phyloP scores from a whole-genome alignment of 2,888 invertebrate species.

The Rhamnusium bicolor region DNA sequence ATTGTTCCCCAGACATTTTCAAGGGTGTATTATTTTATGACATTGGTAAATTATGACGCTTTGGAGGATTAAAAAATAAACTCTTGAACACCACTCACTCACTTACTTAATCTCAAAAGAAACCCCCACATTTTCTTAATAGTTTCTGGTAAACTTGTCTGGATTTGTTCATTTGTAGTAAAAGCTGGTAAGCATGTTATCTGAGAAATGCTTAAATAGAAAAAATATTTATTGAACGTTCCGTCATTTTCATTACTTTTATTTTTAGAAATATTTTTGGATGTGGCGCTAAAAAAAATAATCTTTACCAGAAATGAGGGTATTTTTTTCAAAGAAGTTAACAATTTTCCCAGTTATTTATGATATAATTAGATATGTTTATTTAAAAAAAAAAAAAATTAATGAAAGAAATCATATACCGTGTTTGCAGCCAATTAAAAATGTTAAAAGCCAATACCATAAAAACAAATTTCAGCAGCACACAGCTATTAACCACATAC shows the following conservation, averaged over 20 bases:
- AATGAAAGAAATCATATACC: slow-evolving; percentile 28
- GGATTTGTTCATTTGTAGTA: slow-evolving; percentile 58
- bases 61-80: slow-evolving; percentile 24
- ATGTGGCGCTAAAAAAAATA: background rate
- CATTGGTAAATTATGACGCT: background rate
- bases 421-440: slow-evolving; percentile 46
- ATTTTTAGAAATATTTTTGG: background rate
- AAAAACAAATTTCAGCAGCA: slow-evolving; percentile 45
- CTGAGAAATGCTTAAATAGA: slow-evolving; percentile 56
- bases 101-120: slow-evolving; percentile 60
- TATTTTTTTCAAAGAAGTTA: background rate
- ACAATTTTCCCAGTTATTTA: background rate
- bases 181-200: slow-evolving; percentile 56
- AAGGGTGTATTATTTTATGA: too few species aligned
- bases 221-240: background rate
- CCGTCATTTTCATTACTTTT: background rate
- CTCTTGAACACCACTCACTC: slow-evolving; percentile 41
- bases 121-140: slow-evolving; percentile 58
- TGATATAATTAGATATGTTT: background rate
- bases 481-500: slow-evolving; percentile 54
- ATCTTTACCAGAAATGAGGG: background rate
- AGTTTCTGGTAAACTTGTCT: slow-evolving; percentile 58
- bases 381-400: background rate
- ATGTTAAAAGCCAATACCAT: slow-evolving; percentile 45
- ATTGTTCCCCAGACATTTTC: background rate